phyloP scores from a whole-genome alignment of 2,888 invertebrate genomes.

The Aspidapion aeneum region DNA sequence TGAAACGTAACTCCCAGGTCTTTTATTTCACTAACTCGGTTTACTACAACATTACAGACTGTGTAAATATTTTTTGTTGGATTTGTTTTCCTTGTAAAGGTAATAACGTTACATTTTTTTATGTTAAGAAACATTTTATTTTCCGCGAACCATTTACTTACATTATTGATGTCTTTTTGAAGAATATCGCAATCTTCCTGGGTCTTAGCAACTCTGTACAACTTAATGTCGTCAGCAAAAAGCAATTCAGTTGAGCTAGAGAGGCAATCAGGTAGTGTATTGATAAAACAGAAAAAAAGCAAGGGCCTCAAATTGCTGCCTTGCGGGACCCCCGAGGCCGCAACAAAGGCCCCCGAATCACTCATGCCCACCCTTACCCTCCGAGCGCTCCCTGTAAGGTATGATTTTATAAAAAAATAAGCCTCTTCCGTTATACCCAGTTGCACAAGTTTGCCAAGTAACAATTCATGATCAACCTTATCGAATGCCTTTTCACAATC shows the following conservation, averaged over 20 bases:
- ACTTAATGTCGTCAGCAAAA: conserved; percentile 1
- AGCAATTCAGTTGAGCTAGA: background rate
- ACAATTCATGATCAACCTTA: background rate
- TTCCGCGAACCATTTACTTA: background rate
- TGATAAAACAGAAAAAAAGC: background rate
- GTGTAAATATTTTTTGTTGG: background rate
- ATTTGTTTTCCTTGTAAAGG: background rate
- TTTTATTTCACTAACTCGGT: background rate
- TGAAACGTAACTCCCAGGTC: background rate
- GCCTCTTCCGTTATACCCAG: background rate
- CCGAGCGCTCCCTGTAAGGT: background rate
- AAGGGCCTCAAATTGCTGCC: background rate
- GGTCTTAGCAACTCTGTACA: background rate
- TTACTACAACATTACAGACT: background rate
- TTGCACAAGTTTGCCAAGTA: background rate
- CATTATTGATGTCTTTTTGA: background rate
- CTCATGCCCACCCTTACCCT: background rate
- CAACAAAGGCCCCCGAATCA: background rate
- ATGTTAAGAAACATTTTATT: background rate
- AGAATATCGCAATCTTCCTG: background rate
- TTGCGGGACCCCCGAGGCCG: background rate
- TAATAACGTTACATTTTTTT: background rate
- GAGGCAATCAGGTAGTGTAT: background rate
- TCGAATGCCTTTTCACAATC: background rate
- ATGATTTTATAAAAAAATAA: background rate